Percentiles rank a stretch among this genome's conserved stretches.
phyloP scores from a whole-genome alignment of 2,113 vertebrate species.

The Papio anubis region DNA sequence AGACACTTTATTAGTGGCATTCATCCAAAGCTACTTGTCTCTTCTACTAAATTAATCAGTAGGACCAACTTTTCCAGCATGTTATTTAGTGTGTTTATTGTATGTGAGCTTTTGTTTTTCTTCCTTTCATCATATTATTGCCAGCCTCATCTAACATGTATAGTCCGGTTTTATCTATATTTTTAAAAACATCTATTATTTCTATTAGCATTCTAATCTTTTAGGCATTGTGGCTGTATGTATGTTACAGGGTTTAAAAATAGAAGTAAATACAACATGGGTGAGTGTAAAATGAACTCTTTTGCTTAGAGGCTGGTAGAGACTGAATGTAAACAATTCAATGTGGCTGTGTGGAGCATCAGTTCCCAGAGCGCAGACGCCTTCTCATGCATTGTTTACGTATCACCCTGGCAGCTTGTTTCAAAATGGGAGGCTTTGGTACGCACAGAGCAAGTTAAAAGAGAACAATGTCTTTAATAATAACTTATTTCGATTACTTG shows the following conservation, averaged over 20 bases:
- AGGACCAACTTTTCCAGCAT: not conserved
- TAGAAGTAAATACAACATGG: conserved; percentile 39
- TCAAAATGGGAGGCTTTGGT: not conserved
- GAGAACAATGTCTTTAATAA: not conserved
- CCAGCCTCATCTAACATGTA: not conserved
- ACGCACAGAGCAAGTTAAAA: not conserved
- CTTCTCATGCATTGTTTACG: not conserved
- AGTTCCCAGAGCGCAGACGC: conserved; percentile 25
- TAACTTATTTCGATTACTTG: not conserved
- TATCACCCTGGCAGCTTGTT: not conserved
- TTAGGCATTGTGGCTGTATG: not conserved
- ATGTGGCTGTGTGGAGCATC: not conserved
- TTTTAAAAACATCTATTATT: conserved; percentile 22
- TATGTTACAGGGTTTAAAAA: conserved; percentile 34
- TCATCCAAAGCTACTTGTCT: not conserved
- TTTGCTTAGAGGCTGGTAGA: conserved; percentile 22
- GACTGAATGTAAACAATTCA: conserved; percentile 68
- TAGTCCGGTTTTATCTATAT: not conserved
- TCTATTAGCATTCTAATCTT: not conserved
- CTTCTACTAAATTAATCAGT: not conserved
- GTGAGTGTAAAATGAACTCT: conserved; percentile 49
- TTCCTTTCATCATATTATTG: not conserved
- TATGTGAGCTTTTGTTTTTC: not conserved
- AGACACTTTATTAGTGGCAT: not conserved
- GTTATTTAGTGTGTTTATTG: not conserved